phyloP scores from a whole-genome alignment of 2,888 invertebrate species.

The Yponomeuta evonymella region DNA sequence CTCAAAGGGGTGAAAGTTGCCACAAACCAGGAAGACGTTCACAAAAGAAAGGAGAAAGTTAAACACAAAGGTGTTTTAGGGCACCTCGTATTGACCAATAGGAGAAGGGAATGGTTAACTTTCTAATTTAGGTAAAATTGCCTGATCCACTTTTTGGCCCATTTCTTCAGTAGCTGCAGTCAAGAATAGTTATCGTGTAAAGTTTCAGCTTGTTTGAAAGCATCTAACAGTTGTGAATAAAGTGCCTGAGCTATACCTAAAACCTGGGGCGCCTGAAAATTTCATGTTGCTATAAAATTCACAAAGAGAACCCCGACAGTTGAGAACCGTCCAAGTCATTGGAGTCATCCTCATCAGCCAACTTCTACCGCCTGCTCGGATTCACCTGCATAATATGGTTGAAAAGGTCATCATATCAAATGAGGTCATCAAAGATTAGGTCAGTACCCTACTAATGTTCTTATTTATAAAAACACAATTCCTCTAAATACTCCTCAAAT shows the following conservation, averaged over 20 bases:
- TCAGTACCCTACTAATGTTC: no score
- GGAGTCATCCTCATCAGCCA: no score
- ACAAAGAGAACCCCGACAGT: no score
- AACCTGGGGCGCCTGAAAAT: background rate
- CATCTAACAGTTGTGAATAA: background rate
- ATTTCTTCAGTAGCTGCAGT: conserved; percentile 57
- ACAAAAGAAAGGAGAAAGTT: conserved; percentile 72
- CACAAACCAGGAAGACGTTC: conserved; percentile 54
- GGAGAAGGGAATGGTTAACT: conserved; percentile 42
- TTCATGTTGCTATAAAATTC: no score
- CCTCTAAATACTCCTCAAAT: no score
- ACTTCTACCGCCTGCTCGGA: no score
- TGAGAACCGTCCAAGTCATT: no score
- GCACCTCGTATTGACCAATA: conserved; percentile 53
- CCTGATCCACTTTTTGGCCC: conserved; percentile 38
- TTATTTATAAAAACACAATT: no score
- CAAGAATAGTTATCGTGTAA: background rate
- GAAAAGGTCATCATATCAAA: no score
- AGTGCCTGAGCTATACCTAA: background rate
- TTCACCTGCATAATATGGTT: no score
- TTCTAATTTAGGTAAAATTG: conserved; percentile 64
- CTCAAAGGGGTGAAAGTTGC: conserved; percentile 63
- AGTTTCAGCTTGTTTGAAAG: background rate
- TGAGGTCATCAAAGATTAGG: no score
- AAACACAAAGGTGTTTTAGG: conserved; percentile 42